phyloP scores from a whole-genome alignment of 2,797 vertebrate species.

The Bryconaethiops microstoma region DNA sequence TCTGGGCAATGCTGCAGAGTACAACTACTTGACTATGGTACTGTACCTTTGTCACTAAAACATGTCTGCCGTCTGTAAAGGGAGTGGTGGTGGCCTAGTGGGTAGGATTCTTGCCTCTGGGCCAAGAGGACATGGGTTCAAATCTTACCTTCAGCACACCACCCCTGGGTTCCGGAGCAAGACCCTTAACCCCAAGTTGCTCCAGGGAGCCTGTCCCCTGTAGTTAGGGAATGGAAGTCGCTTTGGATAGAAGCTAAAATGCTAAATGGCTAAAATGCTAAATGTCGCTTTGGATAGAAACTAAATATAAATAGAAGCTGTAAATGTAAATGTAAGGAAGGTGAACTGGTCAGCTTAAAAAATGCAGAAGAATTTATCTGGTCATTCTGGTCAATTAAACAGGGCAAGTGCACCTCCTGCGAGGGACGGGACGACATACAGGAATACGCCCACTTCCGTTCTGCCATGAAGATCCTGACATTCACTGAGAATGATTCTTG shows the following conservation, averaged over 20 bases:
- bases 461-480: constrained; percentile 97
- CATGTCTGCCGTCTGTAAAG: background rate
- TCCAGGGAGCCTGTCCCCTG: too few species aligned
- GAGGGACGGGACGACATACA: constrained; percentile 93
- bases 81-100: background rate
- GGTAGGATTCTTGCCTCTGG: too few species aligned
- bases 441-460: constrained; percentile 94
- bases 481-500: constrained; percentile 96
- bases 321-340: too few species aligned
- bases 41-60: constrained; percentile 7
- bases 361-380: background rate
- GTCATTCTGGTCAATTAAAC: constrained; percentile 29
- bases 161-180: too few species aligned
- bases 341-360: background rate
- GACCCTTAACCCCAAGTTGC: too few species aligned
- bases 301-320: too few species aligned
- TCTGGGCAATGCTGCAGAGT: constrained; percentile 88
- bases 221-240: too few species aligned
- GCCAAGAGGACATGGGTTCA: too few species aligned
- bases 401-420: constrained; percentile 92
- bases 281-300: too few species aligned
- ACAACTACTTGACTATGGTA: constrained; percentile 94
- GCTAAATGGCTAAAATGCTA: too few species aligned
- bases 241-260: too few species aligned
- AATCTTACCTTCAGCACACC: too few species aligned